Conservation (phyloP, 2,888 invertebrate species). For the Hipparchia sbordonii region DNA sequence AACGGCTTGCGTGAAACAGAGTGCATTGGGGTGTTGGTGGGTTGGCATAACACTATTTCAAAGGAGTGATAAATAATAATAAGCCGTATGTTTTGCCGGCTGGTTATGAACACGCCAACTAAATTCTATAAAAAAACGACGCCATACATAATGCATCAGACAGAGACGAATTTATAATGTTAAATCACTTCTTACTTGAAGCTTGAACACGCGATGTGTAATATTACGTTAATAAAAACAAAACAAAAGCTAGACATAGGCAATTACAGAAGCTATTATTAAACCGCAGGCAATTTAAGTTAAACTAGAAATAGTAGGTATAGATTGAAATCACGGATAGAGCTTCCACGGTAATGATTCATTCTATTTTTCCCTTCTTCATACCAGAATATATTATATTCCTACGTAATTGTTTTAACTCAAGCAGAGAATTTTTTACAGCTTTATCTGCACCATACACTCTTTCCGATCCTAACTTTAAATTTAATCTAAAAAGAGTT, state of each 20-base stretch:
- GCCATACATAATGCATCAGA: constrained; percentile 24
- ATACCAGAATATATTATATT: not conserved
- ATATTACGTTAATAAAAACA: constrained; percentile 17
- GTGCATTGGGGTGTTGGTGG: constrained; percentile 36
- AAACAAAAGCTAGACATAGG: constrained; percentile 41
- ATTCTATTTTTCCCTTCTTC: not conserved
- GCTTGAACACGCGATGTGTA: constrained; percentile 18
- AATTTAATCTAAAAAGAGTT: no score
- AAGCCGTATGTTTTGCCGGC: constrained; percentile 23
- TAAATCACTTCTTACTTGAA: constrained; percentile 20
- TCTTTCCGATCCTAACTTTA: no score
- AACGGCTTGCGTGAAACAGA: constrained; percentile 47
- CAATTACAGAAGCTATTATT: constrained; percentile 10
- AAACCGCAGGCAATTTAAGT: constrained; percentile 2
- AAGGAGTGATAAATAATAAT: constrained; percentile 23
- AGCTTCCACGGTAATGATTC: not conserved
- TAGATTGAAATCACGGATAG: not conserved
- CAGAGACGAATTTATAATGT: constrained; percentile 12
- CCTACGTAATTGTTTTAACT: no score
- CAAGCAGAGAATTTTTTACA: not conserved
- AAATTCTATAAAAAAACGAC: constrained; percentile 13
- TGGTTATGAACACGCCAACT: constrained; percentile 5
- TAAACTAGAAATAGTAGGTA: constrained; percentile 2
- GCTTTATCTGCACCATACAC: no score
- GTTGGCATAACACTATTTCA: constrained; percentile 22